Evolutionary conservation across 2,797 vertebrate species (phyloP), one percentile per base, ranked within the genome.

Genomic region (Crypturellus tataupa): DNA sequence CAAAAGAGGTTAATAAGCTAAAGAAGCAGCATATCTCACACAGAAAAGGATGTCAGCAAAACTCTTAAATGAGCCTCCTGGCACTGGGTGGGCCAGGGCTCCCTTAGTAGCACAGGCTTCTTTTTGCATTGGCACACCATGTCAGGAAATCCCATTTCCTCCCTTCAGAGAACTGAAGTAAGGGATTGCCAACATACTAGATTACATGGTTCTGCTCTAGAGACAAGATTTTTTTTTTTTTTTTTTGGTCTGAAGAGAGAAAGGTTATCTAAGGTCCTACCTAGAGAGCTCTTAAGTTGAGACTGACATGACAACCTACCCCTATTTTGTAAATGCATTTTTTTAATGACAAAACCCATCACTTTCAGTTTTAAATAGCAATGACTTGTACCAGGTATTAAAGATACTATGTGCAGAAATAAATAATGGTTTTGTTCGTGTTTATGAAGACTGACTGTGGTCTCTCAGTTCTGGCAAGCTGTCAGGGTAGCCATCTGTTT

Each of bases 101-200:
- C 85, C 72, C 62, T 76, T 63, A 60, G 12, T 71, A 78, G n/a
- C 69, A 67, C 1, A 5, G 33, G 76, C 46, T 17, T 42, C 35
- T 12, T 63, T 89, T 87, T 70, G 9, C 51, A 46, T 46, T 90
- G 86, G 71, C 75, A 85, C 56, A 93, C 7, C 67, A 49, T 1
- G 0, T 75, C 93, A 95, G 92, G 92, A 95, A 96, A 92, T 93
- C 85, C 80, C 83, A 91, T 88, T 92, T 96, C 91, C 91, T 93
- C 6, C 1, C 67, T 84, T 87, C 67, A 70, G 79, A 79, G 31
- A 40, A n/a, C 59, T 1, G 1, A 71, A 75, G 29, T 65, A 70
- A 0, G 0, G 55, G 51, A 29, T 39, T 75, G 76, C 49, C 85
- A 90, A 27, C 7, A 6, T 14, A 47, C 49, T 65, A 33, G 4